Evolutionary conservation across 1,140 invertebrate species (phyloP), one percentile per base, ranked within the genome.

Genomic region (Neodiprion pinetum): DNA sequence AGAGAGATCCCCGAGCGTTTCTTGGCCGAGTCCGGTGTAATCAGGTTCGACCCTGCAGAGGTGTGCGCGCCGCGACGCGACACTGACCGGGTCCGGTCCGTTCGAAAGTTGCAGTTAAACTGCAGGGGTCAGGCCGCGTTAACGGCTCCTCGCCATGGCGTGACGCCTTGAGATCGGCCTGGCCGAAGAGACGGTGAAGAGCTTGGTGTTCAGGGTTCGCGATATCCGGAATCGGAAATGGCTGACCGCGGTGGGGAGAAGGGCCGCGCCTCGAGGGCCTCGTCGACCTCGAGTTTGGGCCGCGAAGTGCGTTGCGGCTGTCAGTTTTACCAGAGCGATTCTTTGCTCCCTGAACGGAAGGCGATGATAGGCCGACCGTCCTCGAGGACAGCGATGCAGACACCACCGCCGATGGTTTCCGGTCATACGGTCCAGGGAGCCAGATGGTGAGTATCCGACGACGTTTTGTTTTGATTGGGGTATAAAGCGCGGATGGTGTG

Each of bases 241-340:
- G 23, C 17, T 49, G 66, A 50, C 53, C 70, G 48, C 53, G 48
- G 72, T 49, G 11, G 61, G 12, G 28, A 70, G 48, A 48, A 28
- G 11, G 12, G 40, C 28, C 47, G 85, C 72, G 77, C 79, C 70
- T 85, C 83, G 70, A 84, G 92, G 80, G 92, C 92, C 72, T 92
- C 93, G 80, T 90, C 91, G 75, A 90, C 90, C 80, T 92, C 93
- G 65, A 89, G 92, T 81, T 85, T 84, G 80, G 85, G 88, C 70
- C 85, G 89, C 79, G 94, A 95, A 84, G 95, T 96, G 67, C 92
- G 94, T 74, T 96, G 95, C 86, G 95, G 90, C 75, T 95, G 95
- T 89, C 95, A 96, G 89, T 95, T 93, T 89, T 96, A 92, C 87
- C 92, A 94, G 89, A 92, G 92, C 82, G 93, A 95, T 84, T 94